Base-by-base conservation (phyloP, 1,140 invertebrate genomes). In the Mamestra configurata region DNA sequence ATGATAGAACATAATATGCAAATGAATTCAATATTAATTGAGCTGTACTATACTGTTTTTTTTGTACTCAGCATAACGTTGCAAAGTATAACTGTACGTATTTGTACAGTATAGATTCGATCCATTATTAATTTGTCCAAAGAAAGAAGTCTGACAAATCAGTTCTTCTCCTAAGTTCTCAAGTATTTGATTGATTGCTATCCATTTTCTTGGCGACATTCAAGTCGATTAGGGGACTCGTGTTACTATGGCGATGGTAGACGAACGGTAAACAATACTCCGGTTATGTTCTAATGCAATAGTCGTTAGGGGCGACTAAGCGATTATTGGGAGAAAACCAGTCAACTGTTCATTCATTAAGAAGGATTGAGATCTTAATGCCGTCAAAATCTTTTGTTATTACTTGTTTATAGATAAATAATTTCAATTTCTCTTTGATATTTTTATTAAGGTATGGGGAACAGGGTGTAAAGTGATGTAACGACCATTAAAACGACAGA, bases 131-230 rank as follows among this genome's bases (percentile, higher is more conserved):
- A 1, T 43, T 43, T 43, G 2, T 11, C 0, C 40, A 43, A 43
- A 11, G 2, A 10, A 49, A 4, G 20, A 59, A 59, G 61, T 13
- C 61, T 13, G 61, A 40, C 18, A 43, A 40, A 66, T 40, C 5
- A 66, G 5, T 68, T 43, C 43, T 46, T 13, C 40, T 46, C 5
- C 64, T 18, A 27, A 80, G 24, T 76, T 77, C 75, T 59, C 46
- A 37, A 79, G 53, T 81, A 70, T 70, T n/a, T 27, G 66, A 70
- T 70, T 40, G 18, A 40, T 66, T 66, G 18, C 35, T 13, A 11
- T 11, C 61, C 2, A 66, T 66, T 66, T 70, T 46, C 40, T 70
- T 46, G 40, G 40, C 11, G 66, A 24, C 15, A 46, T 68, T 70
- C 11, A 0, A 46, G 11, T 70, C 66, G 22, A 70, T 70, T 43